Evolutionary conservation across 2,113 vertebrate species (phyloP).

Genomic region (Scolopax mira): DNA sequence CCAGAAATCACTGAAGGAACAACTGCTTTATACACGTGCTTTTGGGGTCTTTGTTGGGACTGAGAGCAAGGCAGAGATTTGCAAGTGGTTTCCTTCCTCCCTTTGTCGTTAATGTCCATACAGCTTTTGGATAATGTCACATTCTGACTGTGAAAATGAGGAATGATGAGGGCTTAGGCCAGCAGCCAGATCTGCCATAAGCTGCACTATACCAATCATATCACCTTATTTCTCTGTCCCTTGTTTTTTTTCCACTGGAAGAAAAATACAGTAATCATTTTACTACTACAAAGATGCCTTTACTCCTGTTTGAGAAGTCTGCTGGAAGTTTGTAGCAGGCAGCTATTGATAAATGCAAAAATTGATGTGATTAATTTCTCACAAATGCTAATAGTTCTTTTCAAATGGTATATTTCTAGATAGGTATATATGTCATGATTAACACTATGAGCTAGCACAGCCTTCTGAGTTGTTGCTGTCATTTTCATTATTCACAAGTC

Average conservation of each 20-base stretch:
- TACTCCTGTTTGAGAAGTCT: background rate
- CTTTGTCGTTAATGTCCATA: background rate
- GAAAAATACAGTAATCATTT: background rate
- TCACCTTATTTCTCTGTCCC: background rate
- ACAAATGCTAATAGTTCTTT: background rate
- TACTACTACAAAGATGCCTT: background rate
- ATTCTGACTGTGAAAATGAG: background rate
- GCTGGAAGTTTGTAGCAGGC: background rate
- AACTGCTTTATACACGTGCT: rapidly evolving
- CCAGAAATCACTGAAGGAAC: background rate
- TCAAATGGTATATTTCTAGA: background rate
- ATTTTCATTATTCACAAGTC: background rate
- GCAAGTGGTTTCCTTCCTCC: background rate
- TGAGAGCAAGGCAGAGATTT: background rate
- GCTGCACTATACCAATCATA: background rate
- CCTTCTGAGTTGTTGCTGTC: background rate
- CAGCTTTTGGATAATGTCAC: background rate
- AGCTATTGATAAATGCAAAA: background rate
- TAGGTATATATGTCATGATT: background rate
- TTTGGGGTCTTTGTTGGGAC: background rate
- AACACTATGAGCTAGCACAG: rapidly evolving
- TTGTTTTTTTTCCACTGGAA: background rate
- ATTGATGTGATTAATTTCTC: background rate
- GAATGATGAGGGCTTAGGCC: background rate
- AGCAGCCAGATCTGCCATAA: background rate